Percentiles rank a stretch among this genome's conserved stretches.
These are phyloP conservation scores for Oryzias javanicus DNA, from an alignment of 2,113 vertebrate genomes.

Conservation along the genomic window DNA sequence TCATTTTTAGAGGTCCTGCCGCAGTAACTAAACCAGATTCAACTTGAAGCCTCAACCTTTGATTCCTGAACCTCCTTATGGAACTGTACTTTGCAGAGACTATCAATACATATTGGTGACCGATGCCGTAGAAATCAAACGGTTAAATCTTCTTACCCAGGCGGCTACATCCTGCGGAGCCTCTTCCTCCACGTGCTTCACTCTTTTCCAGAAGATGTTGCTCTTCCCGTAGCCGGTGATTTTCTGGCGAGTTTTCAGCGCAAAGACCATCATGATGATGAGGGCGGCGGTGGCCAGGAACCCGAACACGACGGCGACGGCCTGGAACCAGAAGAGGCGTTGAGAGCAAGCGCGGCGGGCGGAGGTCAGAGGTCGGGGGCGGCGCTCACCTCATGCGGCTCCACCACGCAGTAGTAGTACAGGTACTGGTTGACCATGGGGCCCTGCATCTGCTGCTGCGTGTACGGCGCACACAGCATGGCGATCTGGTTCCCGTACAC, in stretches of 20 bases:
- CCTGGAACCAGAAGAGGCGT: constrained; percentile 65
- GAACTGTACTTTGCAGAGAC: too few species aligned
- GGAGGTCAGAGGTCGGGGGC: too few species aligned
- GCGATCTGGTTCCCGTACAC: constrained; percentile 75
- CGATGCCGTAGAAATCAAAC: background rate
- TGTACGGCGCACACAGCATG: constrained; percentile 81
- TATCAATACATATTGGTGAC: too few species aligned
- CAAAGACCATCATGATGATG: constrained; percentile 86
- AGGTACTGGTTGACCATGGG: constrained; percentile 84
- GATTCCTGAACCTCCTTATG: too few species aligned
- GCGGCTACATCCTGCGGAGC: constrained; percentile 81
- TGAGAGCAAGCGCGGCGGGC: background rate
- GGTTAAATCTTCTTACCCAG: constrained; percentile 78
- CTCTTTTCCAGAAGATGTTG: constrained; percentile 85
- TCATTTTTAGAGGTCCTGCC: too few species aligned
- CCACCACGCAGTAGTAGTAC: constrained; percentile 91
- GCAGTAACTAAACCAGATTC: too few species aligned
- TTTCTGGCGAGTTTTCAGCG: constrained; percentile 83
- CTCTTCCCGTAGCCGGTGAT: constrained; percentile 81
- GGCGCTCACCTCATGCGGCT: constrained; percentile 86
- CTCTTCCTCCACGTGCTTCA: constrained; percentile 64
- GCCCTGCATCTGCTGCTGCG: constrained; percentile 51
- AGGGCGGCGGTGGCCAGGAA: constrained; percentile 81
- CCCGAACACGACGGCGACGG: constrained; percentile 85
- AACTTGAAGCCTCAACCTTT: too few species aligned